Percentiles rank a stretch among this genome's conserved stretches.
These are phyloP conservation scores for Sinosuthora webbiana DNA, from an alignment of 2,113 vertebrate genomes.

Conservation along the genomic window DNA sequence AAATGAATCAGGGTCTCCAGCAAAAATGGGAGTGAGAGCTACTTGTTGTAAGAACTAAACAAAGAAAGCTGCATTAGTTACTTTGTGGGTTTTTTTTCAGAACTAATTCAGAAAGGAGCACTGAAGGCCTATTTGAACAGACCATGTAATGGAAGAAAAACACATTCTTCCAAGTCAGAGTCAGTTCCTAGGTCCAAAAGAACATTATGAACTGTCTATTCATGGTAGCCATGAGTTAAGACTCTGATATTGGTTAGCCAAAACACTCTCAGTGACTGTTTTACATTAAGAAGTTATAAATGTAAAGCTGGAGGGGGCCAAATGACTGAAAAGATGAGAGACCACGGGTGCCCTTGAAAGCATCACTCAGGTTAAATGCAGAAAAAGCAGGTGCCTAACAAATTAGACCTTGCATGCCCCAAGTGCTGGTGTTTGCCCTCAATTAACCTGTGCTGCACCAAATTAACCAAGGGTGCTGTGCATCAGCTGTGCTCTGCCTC, in stretches of 20 bases:
- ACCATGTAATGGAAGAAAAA: neutral
- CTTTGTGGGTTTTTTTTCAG: rapidly evolving
- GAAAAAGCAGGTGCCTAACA: neutral
- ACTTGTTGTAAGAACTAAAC: neutral
- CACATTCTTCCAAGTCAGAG: neutral
- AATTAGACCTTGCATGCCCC: neutral
- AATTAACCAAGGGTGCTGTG: neutral
- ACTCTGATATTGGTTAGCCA: neutral
- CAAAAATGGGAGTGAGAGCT: neutral
- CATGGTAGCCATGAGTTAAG: neutral
- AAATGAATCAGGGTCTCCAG: neutral
- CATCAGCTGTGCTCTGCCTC: neutral
- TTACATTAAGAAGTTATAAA: rapidly evolving
- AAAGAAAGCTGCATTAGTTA: neutral
- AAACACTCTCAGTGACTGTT: neutral
- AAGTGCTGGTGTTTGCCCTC: neutral
- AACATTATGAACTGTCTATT: neutral
- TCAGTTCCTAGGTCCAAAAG: neutral
- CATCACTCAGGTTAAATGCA: neutral
- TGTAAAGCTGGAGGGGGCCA: neutral
- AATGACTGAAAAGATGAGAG: neutral
- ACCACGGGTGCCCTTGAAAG: neutral
- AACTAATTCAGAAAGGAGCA: neutral
- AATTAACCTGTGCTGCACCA: neutral
- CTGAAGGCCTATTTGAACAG: neutral